Evolutionary conservation across 2,797 vertebrate species (phyloP).

Genomic region (Prunella strophiata): DNA sequence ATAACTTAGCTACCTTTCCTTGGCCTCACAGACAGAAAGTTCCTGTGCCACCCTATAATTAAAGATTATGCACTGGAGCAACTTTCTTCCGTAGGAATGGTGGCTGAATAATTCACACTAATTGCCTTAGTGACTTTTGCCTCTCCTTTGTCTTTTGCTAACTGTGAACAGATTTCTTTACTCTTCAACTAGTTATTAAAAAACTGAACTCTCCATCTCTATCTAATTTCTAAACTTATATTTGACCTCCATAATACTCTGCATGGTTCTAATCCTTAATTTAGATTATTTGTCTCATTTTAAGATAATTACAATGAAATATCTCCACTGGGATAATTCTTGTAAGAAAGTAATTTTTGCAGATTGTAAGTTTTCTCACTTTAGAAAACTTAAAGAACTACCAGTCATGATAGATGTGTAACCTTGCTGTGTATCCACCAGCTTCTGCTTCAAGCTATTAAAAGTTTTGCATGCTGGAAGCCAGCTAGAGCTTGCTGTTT

Average conservation of each 20-base stretch:
- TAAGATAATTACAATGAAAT: background rate
- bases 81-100: background rate
- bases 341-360: background rate
- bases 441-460: background rate
- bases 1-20: conserved; percentile 73
- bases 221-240: background rate
- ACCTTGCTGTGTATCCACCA: background rate
- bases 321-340: background rate
- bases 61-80: background rate
- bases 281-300: background rate
- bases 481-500: background rate
- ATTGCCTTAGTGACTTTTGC: background rate
- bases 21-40: conserved; percentile 77
- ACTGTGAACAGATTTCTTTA: background rate
- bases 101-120: background rate
- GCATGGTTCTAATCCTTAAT: background rate
- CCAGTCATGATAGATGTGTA: background rate
- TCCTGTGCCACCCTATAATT: background rate
- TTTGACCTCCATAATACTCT: background rate
- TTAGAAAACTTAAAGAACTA: background rate
- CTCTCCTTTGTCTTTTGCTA: background rate
- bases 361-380: background rate
- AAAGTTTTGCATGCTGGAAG: background rate
- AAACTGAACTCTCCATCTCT: background rate
- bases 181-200: background rate